Evolutionary conservation across 2,888 invertebrate species (phyloP), one percentile per base, ranked within the genome.

Genomic region (Carterocephalus palaemon): DNA sequence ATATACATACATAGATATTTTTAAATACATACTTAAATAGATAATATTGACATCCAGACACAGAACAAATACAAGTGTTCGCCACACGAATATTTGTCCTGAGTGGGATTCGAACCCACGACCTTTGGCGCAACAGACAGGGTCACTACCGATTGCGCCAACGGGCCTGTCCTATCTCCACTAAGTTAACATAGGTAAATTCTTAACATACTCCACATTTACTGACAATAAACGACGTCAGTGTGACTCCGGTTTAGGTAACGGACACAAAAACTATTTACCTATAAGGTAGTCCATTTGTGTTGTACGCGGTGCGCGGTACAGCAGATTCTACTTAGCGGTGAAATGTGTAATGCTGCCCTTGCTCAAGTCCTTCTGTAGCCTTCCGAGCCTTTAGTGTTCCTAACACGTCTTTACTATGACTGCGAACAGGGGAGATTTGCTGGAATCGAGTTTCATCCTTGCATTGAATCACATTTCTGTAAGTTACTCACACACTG

Each of bases 291-390:
- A 70, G 73, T 75, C 80, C 70, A 76, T 77, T 70, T 67, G 67
- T 65, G 64, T 66, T 56, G 57, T 56, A 43, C 58, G 60, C 65
- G 66, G 60, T 62, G 62, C 56, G 58, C 56, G 59, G 60, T 54
- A 82, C 81, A 85, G 64, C 67, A 70, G 56, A 82, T 78, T 81
- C 79, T 85, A 85, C 84, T 85, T 84, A 85, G 75, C 71, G 67
- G 68, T 79, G 75, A 79, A 68, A 72, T 76, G 72, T 81, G 76
- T 76, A 64, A 71, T 76, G 70, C 62, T 58, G 52, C 51, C 52
- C 71, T 61, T 55, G 57, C 60, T 63, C 53, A 57, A 57, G 62
- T 58, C 58, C 67, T 63, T 59, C 59, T 56, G 48, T 49, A 49
- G 48, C 56, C 62, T 64, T 61, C n/a, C n/a, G 28, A 20, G 23